phyloP scores from a whole-genome alignment of 2,113 vertebrate genomes.

The Todiramphus saurophagus region DNA sequence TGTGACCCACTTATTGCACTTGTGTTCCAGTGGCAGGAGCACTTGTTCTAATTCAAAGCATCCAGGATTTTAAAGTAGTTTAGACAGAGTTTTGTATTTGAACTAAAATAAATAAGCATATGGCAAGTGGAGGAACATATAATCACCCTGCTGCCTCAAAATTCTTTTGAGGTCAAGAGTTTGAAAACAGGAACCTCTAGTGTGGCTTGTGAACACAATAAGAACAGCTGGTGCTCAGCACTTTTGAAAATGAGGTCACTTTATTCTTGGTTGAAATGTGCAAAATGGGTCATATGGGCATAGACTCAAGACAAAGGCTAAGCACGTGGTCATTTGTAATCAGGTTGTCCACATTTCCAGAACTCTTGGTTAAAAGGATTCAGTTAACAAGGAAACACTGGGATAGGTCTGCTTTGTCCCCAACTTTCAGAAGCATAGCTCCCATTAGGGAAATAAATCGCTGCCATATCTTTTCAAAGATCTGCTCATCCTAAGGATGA shows the following conservation, averaged over 20 bases:
- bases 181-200: conserved; percentile 43
- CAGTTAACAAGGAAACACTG: not conserved
- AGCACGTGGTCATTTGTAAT: conserved; percentile 14
- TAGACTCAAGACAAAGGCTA: conserved; percentile 57
- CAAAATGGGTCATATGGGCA: conserved; percentile 66
- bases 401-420: not conserved
- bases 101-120: conserved; percentile 28
- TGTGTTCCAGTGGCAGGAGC: not conserved
- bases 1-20: not conserved
- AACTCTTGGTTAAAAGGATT: not conserved
- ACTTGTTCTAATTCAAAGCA: not conserved
- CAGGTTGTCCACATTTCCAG: conserved; percentile 21
- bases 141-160: conserved; percentile 15
- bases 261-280: conserved; percentile 66
- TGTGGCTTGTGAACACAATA: conserved; percentile 15
- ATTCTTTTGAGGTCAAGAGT: conserved; percentile 55
- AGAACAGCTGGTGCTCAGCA: conserved; percentile 64
- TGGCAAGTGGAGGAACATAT: not conserved
- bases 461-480: not conserved
- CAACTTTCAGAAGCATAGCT: not conserved
- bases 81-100: conserved; percentile 8
- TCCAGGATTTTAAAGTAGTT: conserved; percentile 18
- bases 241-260: conserved; percentile 67
- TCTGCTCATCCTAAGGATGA: conserved; percentile 17
- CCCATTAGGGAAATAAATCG: not conserved